Evolutionary conservation across 23 tunicate species (phyloP).

Genomic region (Styela clava): DNA sequence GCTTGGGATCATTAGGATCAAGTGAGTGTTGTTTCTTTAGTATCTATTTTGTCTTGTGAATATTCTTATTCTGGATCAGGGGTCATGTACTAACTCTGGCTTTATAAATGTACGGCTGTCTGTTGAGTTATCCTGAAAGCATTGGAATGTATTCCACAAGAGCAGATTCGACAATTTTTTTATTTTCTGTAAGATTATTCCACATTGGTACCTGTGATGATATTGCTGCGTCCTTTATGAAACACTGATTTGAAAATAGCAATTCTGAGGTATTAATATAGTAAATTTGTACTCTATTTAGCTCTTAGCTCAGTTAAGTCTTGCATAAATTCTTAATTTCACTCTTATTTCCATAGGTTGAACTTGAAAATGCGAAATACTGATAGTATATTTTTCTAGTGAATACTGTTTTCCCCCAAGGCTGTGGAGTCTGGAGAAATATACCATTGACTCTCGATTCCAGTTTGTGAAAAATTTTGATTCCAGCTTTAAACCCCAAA

Average conservation of each 20-base stretch:
- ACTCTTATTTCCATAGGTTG: conserved; percentile 39
- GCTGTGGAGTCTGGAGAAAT: no score
- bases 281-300: background rate
- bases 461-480: no score
- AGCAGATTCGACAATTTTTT: conserved; percentile 37
- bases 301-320: background rate
- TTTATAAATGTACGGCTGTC: conserved; percentile 97
- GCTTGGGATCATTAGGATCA: conserved; percentile 56
- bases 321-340: no score
- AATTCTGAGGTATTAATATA: conserved; percentile 34
- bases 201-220: conserved; percentile 17
- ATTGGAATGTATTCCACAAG: conserved; percentile 89
- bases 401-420: no score
- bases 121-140: conserved; percentile 94
- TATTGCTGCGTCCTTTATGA: conserved; percentile 35
- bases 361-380: no score
- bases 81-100: conserved; percentile 95
- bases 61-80: conserved; percentile 37
- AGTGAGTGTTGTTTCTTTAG: conserved; percentile 23
- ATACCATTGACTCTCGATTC: no score
- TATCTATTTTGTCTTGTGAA: conserved; percentile 12
- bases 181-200: background rate
- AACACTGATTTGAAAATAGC: background rate
- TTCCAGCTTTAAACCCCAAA: no score
- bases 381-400: no score